Percentiles rank a stretch among this genome's conserved stretches.
These are phyloP conservation scores for Drosophila navojoa DNA, from an alignment of 1,140 invertebrate species.

Conservation along the genomic window DNA sequence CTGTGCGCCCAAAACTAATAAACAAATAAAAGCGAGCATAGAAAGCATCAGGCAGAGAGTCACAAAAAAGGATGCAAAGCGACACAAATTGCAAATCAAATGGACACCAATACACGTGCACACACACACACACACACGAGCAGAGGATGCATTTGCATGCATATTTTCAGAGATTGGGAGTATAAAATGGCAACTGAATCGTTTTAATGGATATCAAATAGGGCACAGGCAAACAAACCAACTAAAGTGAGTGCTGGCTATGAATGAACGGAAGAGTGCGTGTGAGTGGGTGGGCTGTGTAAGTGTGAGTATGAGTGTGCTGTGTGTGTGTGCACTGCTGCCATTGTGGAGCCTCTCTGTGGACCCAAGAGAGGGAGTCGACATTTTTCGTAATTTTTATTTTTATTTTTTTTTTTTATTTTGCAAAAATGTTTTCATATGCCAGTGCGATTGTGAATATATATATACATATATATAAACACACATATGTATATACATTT, in stretches of 20 bases:
- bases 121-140: slow-evolving; percentile 5
- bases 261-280: slow-evolving; percentile 16
- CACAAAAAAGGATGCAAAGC: slow-evolving; percentile 51
- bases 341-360: slow-evolving; percentile 4
- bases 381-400: slow-evolving; percentile 3
- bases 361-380: slow-evolving; percentile 14
- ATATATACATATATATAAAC: background rate
- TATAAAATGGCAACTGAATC: slow-evolving; percentile 54
- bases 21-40: slow-evolving; percentile 61
- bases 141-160: slow-evolving; percentile 54
- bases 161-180: background rate
- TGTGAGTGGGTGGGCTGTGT: slow-evolving; percentile 8
- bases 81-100: slow-evolving; percentile 74
- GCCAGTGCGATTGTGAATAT: slow-evolving; percentile 8
- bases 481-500: background rate
- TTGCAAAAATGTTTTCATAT: slow-evolving; percentile 23
- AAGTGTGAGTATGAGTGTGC: slow-evolving; percentile 1
- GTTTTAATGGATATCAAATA: slow-evolving; percentile 82
- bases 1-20: slow-evolving; percentile 53
- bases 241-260: slow-evolving; percentile 30
- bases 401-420: slow-evolving; percentile 8
- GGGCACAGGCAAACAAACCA: slow-evolving; percentile 40
- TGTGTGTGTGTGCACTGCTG: slow-evolving; percentile 2
- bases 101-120: slow-evolving; percentile 30
- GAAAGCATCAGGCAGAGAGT: background rate